Evolutionary conservation across 2,797 vertebrate genomes (phyloP), one percentile per base, ranked within the genome.

Genomic region (Pseudomugil gertrudae): DNA sequence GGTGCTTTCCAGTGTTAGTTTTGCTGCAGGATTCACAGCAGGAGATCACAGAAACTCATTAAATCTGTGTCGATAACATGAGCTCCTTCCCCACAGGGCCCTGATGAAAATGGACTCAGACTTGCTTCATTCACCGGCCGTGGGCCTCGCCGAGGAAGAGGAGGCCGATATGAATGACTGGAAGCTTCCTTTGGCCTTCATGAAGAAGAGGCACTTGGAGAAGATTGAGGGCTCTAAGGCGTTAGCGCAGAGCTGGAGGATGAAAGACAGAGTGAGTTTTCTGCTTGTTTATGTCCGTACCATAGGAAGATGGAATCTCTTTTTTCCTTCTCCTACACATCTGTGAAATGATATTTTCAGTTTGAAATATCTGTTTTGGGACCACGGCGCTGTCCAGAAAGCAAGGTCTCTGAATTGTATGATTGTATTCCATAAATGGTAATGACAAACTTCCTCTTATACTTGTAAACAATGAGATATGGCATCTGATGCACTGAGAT

Each of bases 181-280:
- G 98, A 98, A 97, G 81, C 85, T 98, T 83, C 96, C 96, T 1
- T 85, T 98, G 89, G 96, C 97, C 81, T 99, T 98, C 73, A 98
- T 98, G 96, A 99, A 99, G 89, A 99, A 99, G 60, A 91, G 98
- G 17, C 98, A 99, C 83, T 95, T 93, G 1, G 98, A 99, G 93
- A 99, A 99, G 86, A 99, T 99, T 1, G 98, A 99, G 75, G 98
- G 98, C 85, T 99, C 96, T 87, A 98, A 98, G 72, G 98, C 96
- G 1, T 86, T 99, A 63, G 96, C 98, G 0, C 98, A 99, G 94
- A 99, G 97, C 92, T 99, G 98, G 98, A 95, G 98, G 88, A 99
- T 99, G 98, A 99, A 99, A 89, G 98, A 99, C 90, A 92, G 98
- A 96, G 98, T 99, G 90, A 95, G 68, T 61, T 43, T 3, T 63